Evolutionary conservation across 2,113 vertebrate genomes (phyloP), one percentile per base, ranked within the genome.

Genomic region (Varanus salvator): DNA sequence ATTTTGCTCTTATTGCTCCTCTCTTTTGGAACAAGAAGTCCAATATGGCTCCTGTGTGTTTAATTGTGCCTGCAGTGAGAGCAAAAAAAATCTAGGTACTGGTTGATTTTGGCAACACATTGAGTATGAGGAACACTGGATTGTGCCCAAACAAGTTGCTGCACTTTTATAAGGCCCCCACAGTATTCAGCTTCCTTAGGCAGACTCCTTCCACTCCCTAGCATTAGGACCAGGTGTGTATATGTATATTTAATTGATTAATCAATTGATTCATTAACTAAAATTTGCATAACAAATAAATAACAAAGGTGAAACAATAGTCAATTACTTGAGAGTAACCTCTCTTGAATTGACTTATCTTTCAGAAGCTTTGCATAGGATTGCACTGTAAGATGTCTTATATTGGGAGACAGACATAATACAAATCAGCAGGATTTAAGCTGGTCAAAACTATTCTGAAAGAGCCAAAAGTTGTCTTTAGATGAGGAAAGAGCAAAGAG

Each of bases 391-490:
- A 78, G 19, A 34, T 34, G 3, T 19, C 17, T 38, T 76, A 38
- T 19, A 76, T 19, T 38, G 19, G 74, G 19, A 76, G 34, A 27
- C 44, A 48, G 21, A 77, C 6, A 8, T 23, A 77, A 77, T 8
- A 17, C 6, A 84, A 84, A 84, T 12, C 34, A 48, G 31, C 34
- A 29, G 68, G 38, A 21, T 31, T 50, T 50, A 50, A 52, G 17
- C 48, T n/a, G 21, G 19, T 14, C 6, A 50, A 8, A 74, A 25
- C 31, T 72, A 11, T 52, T 21, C 83, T 83, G 54, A 83, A 83
- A 38, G 89, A 88, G 83, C 85, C 91, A 80, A 78, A 52, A 80
- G 71, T 0, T 12, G 44, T 31, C 31, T 29, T 69, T n/a, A 57
- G 44, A 25, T 52, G 44, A 6, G 50, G 44, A 85, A 69, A 71